Percentiles rank a stretch among this genome's conserved stretches.
phyloP scores from a whole-genome alignment of 2,888 invertebrate species.

The Hymenopus coronatus region DNA sequence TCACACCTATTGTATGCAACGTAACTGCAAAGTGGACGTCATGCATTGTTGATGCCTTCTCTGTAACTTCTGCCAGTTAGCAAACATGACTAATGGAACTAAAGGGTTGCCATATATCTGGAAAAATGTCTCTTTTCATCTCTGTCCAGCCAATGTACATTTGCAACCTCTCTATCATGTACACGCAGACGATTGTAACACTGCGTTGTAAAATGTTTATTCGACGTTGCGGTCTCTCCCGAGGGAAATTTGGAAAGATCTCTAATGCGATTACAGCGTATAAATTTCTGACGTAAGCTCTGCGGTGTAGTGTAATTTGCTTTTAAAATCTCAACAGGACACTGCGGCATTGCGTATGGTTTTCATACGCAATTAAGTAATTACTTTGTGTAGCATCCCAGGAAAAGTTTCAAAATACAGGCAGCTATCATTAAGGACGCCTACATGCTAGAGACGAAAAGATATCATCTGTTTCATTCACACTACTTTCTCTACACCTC shows the following conservation, averaged over 20 bases:
- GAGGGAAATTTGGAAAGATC: not conserved
- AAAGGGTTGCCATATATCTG: not conserved
- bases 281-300: not conserved
- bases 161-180: no score
- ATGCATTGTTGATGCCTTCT: not conserved
- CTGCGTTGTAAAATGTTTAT: not conserved
- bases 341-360: no score
- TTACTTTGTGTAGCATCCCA: no score
- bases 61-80: not conserved
- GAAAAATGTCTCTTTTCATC: not conserved
- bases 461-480: no score
- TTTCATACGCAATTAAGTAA: no score
- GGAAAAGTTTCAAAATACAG: no score
- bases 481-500: no score
- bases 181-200: not conserved
- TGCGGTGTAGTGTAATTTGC: not conserved
- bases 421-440: no score
- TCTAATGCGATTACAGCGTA: not conserved
- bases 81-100: not conserved
- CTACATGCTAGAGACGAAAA: no score
- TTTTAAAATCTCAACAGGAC: not conserved
- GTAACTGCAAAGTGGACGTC: not conserved
- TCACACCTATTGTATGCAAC: not conserved
- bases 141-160: not conserved
- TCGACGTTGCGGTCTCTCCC: not conserved